Percentiles rank a stretch among this genome's conserved stretches.
phyloP scores from a whole-genome alignment of 2,888 invertebrate genomes.

The Protodeltote pygarga region DNA sequence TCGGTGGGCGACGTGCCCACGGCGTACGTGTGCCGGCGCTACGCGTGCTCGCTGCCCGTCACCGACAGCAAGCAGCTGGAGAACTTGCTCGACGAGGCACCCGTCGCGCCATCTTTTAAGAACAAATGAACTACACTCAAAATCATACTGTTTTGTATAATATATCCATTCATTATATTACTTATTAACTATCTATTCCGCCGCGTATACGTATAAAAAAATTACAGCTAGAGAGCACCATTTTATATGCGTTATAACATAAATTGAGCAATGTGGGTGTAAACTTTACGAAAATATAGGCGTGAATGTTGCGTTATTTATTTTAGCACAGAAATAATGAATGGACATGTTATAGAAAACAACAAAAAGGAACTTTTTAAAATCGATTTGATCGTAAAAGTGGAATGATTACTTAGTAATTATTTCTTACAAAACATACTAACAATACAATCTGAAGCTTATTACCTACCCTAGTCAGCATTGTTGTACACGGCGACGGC shows the following conservation, averaged over 20 bases:
- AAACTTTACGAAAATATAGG: not conserved
- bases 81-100: conserved; percentile 83
- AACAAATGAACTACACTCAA: conserved; percentile 37
- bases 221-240: too few species aligned
- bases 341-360: conserved; percentile 30
- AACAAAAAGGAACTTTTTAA: conserved; percentile 10
- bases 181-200: conserved; percentile 21
- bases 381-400: conserved; percentile 7
- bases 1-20: conserved; percentile 88
- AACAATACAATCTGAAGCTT: conserved; percentile 17
- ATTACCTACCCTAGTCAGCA: conserved; percentile 42
- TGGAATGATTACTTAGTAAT: conserved; percentile 8
- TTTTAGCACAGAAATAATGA: conserved; percentile 2
- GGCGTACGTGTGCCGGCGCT: conserved; percentile 93
- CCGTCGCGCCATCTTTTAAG: conserved; percentile 37
- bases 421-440: conserved; percentile 18
- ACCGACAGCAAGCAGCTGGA: conserved; percentile 89
- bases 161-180: conserved; percentile 38
- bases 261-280: not conserved
- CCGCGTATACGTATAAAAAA: conserved; percentile 5
- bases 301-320: too few species aligned
- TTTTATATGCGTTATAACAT: too few species aligned
- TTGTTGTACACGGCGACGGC: not conserved
- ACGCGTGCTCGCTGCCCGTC: conserved; percentile 91
- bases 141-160: conserved; percentile 26